These are phyloP conservation scores for Potamilus streckersoni DNA, from an alignment of 1,140 invertebrate genomes.

Conservation along the genomic window DNA sequence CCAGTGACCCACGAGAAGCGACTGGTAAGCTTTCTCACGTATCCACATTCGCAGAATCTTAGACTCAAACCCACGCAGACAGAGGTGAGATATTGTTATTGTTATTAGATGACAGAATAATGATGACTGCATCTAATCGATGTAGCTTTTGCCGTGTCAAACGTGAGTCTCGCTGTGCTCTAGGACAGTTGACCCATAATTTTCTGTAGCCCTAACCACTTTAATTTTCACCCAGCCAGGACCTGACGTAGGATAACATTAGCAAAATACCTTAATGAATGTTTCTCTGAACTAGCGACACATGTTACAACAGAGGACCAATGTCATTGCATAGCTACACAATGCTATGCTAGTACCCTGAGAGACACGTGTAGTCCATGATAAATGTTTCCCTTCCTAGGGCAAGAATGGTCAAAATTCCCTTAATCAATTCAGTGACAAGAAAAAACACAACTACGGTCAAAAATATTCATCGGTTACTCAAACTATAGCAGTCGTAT, in stretches of 20 bases:
- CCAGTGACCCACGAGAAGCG: too few relatives aligned
- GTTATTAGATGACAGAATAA: too few relatives aligned
- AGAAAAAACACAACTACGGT: slow-evolving; percentile 87
- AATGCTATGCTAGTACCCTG: slow-evolving; percentile 91
- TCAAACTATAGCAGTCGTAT: slow-evolving; percentile 61
- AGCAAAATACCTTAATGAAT: slow-evolving; percentile 71
- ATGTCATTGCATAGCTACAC: slow-evolving; percentile 91
- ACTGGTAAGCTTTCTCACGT: too few relatives aligned
- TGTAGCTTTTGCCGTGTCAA: too few relatives aligned
- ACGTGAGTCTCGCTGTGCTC: slow-evolving; percentile 7
- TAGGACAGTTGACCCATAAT: slow-evolving; percentile 9
- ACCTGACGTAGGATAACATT: slow-evolving; percentile 42
- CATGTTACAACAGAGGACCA: slow-evolving; percentile 94
- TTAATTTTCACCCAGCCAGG: slow-evolving; percentile 54
- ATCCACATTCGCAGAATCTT: too few relatives aligned
- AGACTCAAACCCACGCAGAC: too few relatives aligned
- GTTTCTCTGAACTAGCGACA: slow-evolving; percentile 91
- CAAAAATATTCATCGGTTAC: slow-evolving; percentile 87
- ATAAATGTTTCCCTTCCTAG: slow-evolving; percentile 22
- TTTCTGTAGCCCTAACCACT: slow-evolving; percentile 28
- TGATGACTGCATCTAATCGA: too few relatives aligned
- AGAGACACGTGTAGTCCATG: slow-evolving; percentile 71
- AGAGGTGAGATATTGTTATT: too few relatives aligned
- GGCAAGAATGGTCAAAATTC: slow-evolving; percentile 61
- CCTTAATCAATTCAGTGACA: slow-evolving; percentile 84